phyloP scores from a whole-genome alignment of 2,797 vertebrate species.

The Emys orbicularis region DNA sequence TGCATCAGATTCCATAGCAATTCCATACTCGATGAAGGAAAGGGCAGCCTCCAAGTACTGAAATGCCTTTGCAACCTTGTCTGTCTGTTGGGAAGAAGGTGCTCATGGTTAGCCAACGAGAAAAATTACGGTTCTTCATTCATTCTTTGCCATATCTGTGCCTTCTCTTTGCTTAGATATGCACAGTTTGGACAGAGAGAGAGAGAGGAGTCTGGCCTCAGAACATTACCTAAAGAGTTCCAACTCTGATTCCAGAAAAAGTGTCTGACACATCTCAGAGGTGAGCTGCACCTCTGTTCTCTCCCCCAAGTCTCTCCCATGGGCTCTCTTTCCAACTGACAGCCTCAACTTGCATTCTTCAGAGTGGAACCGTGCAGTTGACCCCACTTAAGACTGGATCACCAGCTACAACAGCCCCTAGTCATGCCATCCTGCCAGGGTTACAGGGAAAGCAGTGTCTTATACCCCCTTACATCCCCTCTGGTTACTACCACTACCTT shows the following conservation, averaged over 20 bases:
- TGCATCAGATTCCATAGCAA: constrained; percentile 89
- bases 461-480: neutral
- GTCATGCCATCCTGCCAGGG: neutral
- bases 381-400: neutral
- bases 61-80: constrained; percentile 91
- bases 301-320: too few species aligned
- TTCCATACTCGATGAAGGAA: constrained; percentile 92
- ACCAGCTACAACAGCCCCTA: neutral
- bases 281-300: neutral
- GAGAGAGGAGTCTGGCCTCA: neutral
- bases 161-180: neutral
- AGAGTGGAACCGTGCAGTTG: neutral
- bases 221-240: neutral
- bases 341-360: neutral
- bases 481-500: neutral
- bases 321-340: neutral
- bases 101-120: neutral
- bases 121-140: neutral
- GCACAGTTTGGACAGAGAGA: neutral
- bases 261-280: neutral
- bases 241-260: neutral
- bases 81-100: constrained; percentile 78
- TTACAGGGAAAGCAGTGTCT: too few species aligned
- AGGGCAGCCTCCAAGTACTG: constrained; percentile 93
- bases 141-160: neutral